Evolutionary conservation across 2,888 invertebrate species (phyloP).

Genomic region (Lepidonotus clava): DNA sequence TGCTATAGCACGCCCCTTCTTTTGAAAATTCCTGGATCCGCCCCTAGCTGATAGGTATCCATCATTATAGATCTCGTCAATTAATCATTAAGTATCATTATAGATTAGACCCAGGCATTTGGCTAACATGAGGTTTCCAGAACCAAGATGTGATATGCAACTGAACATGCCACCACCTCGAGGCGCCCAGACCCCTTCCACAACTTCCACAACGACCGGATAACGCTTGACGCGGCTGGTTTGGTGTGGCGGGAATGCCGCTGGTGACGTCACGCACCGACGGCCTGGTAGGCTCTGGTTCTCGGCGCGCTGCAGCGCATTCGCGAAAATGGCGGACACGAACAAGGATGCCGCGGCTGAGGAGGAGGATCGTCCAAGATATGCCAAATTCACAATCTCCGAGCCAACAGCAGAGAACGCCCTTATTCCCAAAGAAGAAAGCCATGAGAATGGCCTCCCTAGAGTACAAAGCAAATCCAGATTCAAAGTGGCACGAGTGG

Average conservation of each 20-base stretch:
- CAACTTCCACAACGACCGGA: too few species aligned
- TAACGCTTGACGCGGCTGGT: neutral
- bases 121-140: too few species aligned
- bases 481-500: constrained; percentile 43
- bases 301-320: neutral
- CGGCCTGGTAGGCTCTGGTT: neutral
- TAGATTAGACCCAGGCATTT: too few species aligned
- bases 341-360: constrained; percentile 19
- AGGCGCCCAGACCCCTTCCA: too few species aligned
- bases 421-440: constrained; percentile 18
- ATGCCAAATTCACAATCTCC: constrained; percentile 26
- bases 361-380: neutral
- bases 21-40: too few species aligned
- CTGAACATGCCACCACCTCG: too few species aligned
- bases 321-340: constrained; percentile 24
- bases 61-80: too few species aligned
- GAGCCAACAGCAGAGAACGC: constrained; percentile 21
- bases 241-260: neutral
- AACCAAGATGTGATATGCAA: too few species aligned
- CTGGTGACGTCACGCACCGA: neutral
- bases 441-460: neutral
- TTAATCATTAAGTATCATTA: too few species aligned
- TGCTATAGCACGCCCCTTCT: too few species aligned
- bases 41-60: too few species aligned
- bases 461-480: constrained; percentile 29